Base-by-base conservation (phyloP, 1,140 invertebrate species). In the Microplitis demolitor region DNA sequence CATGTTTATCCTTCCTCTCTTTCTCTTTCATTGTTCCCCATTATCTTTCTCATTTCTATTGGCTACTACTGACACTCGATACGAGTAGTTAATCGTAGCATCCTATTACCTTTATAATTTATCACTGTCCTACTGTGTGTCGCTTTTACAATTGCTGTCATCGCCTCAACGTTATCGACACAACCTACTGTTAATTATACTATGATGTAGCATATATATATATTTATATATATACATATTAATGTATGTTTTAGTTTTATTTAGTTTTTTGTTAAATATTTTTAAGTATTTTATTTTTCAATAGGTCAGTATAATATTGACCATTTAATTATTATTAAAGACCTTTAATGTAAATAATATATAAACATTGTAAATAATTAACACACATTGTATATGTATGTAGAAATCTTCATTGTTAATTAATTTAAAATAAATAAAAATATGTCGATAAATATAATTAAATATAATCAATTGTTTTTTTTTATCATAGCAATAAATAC, bases 51-150 rank as follows among this genome's bases (percentile, higher is more conserved):
- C 61, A 45, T 68, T 68, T 77, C 14, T 58, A 13, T 37, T n/a
- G 39, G 45, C 39, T 31, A 34, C 62, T 56, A 31, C 35, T 34
- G 9, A 14, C 56, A 61, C 34, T 62, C 50, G 80, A 77, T 80
- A 78, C 84, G 81, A 82, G 84, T 82, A 83, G 82, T 85, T 85
- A 84, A 85, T 78, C 73, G 73, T 79, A 72, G 77, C 74, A 75
- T 78, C 71, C 74, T 31, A 75, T 74, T 77, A 79, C 77, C 77
- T 78, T 76, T 81, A 78, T 82, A 80, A 82, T 80, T 83, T 83
- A 78, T 78, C 72, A 62, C 76, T 9, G 5, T 69, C 64, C 16
- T 35, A 56, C 9, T 33, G 60, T 13, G 14, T 62, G n/a, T 35
- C 34, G 11, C 14, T 67, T 67, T 53, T 67, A 4, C 66, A 13